Evolutionary conservation across 2,888 invertebrate genomes (phyloP).

Genomic region (Ditula angustiorana): DNA sequence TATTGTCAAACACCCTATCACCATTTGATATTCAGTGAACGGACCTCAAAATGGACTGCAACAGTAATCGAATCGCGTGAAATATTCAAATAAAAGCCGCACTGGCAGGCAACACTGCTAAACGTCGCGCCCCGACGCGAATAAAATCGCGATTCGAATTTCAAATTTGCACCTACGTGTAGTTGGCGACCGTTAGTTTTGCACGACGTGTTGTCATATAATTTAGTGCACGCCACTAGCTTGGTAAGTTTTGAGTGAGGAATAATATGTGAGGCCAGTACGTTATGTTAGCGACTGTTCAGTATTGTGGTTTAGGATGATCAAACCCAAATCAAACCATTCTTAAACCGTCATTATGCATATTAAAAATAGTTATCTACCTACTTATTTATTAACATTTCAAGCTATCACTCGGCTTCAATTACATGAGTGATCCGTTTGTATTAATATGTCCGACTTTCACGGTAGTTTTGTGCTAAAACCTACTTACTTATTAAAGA

Average conservation of each 20-base stretch:
- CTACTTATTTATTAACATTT: too few species aligned
- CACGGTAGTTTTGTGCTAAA: too few species aligned
- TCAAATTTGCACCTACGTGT: conserved; percentile 18
- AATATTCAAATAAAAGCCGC: conserved; percentile 1
- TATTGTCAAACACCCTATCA: too few species aligned
- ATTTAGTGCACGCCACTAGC: neutral
- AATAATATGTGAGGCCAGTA: neutral
- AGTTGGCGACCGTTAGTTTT: conserved; percentile 4
- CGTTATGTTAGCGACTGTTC: too few species aligned
- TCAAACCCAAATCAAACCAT: too few species aligned
- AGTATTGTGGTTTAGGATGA: too few species aligned
- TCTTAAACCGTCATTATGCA: too few species aligned
- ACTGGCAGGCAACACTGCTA: conserved; percentile 16
- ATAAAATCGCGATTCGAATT: conserved; percentile 23
- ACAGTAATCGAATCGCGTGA: neutral
- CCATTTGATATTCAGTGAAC: neutral
- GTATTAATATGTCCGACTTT: too few species aligned
- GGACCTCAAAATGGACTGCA: neutral
- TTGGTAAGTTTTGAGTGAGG: neutral
- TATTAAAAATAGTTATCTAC: too few species aligned
- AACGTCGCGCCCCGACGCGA: neutral
- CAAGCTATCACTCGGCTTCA: too few species aligned
- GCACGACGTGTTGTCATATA: neutral
- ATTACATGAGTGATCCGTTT: too few species aligned
- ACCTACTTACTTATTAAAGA: too few species aligned